Evolutionary conservation across 1,140 invertebrate species (phyloP).

Genomic region (Sarcophaga bullata): DNA sequence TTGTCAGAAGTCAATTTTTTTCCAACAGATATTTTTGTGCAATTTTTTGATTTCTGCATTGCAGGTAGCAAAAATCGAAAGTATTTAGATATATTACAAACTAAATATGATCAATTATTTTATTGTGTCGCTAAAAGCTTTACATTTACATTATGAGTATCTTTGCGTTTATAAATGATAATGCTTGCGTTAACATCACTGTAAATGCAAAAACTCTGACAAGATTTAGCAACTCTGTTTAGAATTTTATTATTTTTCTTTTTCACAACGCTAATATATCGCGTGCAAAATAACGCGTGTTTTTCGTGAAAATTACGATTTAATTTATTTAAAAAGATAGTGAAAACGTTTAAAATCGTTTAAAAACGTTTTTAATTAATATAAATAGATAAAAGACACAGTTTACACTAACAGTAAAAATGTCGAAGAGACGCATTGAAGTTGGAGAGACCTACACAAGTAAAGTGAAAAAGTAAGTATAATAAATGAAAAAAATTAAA

Average conservation of each 20-base stretch:
- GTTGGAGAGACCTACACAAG: constrained; percentile 82
- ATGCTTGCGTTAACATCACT: too few species aligned
- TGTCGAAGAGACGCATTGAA: constrained; percentile 87
- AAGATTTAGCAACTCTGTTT: neutral
- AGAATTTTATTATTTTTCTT: constrained; percentile 16
- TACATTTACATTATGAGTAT: too few species aligned
- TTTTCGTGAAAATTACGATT: neutral
- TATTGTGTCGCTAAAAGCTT: too few species aligned
- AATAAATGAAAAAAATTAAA: neutral
- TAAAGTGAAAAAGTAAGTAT: constrained; percentile 75
- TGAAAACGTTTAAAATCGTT: neutral
- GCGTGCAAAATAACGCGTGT: constrained; percentile 16
- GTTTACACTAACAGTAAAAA: constrained; percentile 54
- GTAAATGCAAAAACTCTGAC: neutral
- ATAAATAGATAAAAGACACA: neutral
- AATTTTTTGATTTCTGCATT: too few species aligned
- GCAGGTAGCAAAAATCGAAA: too few species aligned
- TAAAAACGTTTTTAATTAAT: neutral
- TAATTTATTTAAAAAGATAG: too few species aligned
- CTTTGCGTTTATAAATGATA: too few species aligned
- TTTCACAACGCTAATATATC: constrained; percentile 1
- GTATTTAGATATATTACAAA: too few species aligned
- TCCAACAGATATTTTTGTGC: too few species aligned
- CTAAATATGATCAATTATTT: too few species aligned
- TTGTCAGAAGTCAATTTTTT: too few species aligned